Percentiles rank a stretch among this genome's conserved stretches.
Evolutionary conservation across 1,140 invertebrate genomes (phyloP).

Genomic region (Euura lappo): DNA sequence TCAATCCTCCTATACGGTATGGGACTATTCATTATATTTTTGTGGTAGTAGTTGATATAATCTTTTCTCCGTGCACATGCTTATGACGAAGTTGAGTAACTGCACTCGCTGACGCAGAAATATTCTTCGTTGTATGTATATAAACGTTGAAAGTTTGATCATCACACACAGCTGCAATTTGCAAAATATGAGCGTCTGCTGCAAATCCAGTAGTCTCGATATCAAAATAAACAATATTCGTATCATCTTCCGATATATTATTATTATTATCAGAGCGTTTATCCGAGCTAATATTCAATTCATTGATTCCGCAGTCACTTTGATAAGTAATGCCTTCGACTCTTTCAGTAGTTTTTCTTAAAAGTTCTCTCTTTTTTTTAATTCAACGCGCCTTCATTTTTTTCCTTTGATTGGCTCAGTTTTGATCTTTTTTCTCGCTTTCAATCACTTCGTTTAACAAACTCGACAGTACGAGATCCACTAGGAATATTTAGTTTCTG

Average conservation of each 20-base stretch:
- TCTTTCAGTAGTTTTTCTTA: constrained; percentile 17
- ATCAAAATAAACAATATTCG: constrained; percentile 23
- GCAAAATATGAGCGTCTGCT: constrained; percentile 22
- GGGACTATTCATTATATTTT: too few species aligned
- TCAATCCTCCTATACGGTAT: too few species aligned
- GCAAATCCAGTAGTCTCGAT: constrained; percentile 21
- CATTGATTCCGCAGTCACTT: not conserved
- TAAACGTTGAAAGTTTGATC: constrained; percentile 21
- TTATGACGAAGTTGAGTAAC: constrained; percentile 3
- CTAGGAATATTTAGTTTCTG: not conserved
- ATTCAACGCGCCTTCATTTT: constrained; percentile 9
- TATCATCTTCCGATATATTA: constrained; percentile 11
- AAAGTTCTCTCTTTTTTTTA: constrained; percentile 17
- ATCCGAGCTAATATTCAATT: constrained; percentile 3
- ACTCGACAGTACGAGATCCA: constrained; percentile 11
- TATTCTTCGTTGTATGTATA: constrained; percentile 17
- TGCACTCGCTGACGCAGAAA: constrained; percentile 9
- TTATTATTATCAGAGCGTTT: constrained; percentile 19
- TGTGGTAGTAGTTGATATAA: too few species aligned
- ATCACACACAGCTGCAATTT: constrained; percentile 21
- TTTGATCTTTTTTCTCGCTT: constrained; percentile 9
- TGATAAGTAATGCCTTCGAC: constrained; percentile 16
- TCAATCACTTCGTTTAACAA: constrained; percentile 8
- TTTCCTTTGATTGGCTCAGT: constrained; percentile 14
- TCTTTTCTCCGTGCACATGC: not conserved